These are phyloP conservation scores for Mesochorus sp. DNA, from an alignment of 2,888 invertebrate genomes.

Conservation along the genomic window DNA sequence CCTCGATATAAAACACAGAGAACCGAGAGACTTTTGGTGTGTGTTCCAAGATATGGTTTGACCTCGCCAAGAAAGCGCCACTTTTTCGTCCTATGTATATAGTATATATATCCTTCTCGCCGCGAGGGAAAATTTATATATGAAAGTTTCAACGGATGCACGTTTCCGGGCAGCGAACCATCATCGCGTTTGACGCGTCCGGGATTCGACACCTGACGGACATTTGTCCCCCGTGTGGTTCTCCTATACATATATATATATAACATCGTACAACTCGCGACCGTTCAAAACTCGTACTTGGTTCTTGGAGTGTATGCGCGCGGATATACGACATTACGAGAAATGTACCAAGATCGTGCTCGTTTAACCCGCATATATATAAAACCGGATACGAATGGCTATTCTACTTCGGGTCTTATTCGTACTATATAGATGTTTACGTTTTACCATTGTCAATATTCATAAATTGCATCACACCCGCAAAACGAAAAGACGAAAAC, in stretches of 20 bases:
- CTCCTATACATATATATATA: neutral
- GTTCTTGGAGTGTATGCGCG: neutral
- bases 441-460: constrained; percentile 7
- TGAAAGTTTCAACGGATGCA: constrained; percentile 27
- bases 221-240: neutral
- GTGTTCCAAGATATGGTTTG: constrained; percentile 16
- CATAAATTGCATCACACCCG: neutral
- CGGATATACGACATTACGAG: constrained; percentile 18
- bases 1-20: constrained; percentile 17
- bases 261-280: neutral
- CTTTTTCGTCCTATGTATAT: neutral
- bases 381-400: neutral
- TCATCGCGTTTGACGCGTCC: constrained; percentile 42
- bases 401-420: neutral
- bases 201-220: constrained; percentile 30
- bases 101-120: neutral
- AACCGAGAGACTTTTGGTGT: neutral
- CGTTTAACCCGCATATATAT: neutral
- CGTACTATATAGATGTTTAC: neutral
- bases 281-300: constrained; percentile 3
- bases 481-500: neutral
- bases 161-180: constrained; percentile 15
- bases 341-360: neutral
- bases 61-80: constrained; percentile 23
- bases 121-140: neutral